Base-by-base conservation (phyloP, 2,113 vertebrate genomes). In the Pungitius pungitius region DNA sequence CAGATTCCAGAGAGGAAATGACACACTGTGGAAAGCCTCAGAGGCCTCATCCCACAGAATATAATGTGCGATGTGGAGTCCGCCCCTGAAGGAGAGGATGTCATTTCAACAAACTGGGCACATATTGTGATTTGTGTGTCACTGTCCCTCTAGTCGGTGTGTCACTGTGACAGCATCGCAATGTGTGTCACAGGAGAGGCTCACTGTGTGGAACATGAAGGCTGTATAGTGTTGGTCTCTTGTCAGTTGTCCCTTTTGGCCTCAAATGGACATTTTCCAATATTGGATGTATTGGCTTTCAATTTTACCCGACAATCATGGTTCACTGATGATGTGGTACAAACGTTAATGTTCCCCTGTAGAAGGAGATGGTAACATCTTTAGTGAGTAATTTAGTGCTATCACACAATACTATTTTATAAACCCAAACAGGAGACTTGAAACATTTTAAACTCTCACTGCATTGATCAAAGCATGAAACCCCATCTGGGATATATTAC, bases 1-100 rank as follows among this genome's bases (percentile, higher is more conserved):
- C 56, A 8, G 84, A 86, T 88, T 80, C 77, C 75, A 80, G 68
- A 49, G 70, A 92, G 92, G 92, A 94, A 93, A 92, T 89, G 87
- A 91, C 91, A 91, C 52, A 62, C 70, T 33, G 78, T 88, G 91
- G 92, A 92, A 89, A 88, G 76, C 78, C 83, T 84, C 69, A n/a
- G 71, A 89, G 87, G 68, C 76, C 65, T 81, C 81, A 86, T 93
- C 87, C 78, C 84, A 78, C 84, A 83, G 77, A 87, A 83, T 35
- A 65, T 84, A 65, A 68, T 67, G n/a, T n/a, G 63, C 26, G 4
- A 81, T 58, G 63, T 63, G 71, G 77, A 71, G 68, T 74, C 70
- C 79, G 54, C n/a, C 79, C 80, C 74, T 52, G 69, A 78, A 83
- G 63, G 37, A 84, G 52, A 70, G 77, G 62, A 87, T 83, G 78